These are phyloP conservation scores for Biston stratarius DNA, from an alignment of 2,888 invertebrate species.

Conservation along the genomic window DNA sequence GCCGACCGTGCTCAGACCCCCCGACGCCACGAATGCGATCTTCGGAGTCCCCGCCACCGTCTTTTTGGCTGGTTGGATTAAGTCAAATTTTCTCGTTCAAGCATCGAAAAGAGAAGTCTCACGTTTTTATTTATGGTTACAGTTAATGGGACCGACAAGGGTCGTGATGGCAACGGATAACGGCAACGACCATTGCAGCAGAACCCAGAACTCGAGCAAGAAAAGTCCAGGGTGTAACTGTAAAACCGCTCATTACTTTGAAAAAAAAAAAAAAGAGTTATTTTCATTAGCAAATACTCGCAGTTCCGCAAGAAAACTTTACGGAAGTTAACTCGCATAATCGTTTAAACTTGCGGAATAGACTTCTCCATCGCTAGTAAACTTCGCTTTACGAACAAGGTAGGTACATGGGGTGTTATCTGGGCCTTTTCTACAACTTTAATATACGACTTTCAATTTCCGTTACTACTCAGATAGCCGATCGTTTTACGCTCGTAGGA, in stretches of 20 bases:
- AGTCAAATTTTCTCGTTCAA: conserved; percentile 75
- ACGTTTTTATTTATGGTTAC: background rate
- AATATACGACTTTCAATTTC: background rate
- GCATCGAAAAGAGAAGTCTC: conserved; percentile 11
- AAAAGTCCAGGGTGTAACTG: no score
- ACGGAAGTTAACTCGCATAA: no score
- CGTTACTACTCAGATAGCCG: background rate
- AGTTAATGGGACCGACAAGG: no score
- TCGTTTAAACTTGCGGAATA: background rate
- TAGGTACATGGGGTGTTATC: conserved; percentile 30
- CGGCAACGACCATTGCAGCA: no score
- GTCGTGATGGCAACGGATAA: background rate
- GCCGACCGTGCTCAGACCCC: conserved; percentile 89
- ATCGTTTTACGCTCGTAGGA: background rate
- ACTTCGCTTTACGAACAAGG: conserved; percentile 11
- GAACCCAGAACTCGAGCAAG: no score
- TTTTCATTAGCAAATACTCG: no score
- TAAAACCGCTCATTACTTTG: no score
- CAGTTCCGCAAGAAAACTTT: no score
- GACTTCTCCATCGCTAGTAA: background rate
- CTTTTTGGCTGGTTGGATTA: conserved; percentile 76
- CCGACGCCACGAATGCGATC: conserved; percentile 94
- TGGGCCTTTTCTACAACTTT: conserved; percentile 56
- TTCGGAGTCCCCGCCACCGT: conserved; percentile 89
- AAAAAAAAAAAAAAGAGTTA: no score